These are phyloP conservation scores for Thecophora atra DNA, from an alignment of 2,888 invertebrate genomes.

Conservation along the genomic window DNA sequence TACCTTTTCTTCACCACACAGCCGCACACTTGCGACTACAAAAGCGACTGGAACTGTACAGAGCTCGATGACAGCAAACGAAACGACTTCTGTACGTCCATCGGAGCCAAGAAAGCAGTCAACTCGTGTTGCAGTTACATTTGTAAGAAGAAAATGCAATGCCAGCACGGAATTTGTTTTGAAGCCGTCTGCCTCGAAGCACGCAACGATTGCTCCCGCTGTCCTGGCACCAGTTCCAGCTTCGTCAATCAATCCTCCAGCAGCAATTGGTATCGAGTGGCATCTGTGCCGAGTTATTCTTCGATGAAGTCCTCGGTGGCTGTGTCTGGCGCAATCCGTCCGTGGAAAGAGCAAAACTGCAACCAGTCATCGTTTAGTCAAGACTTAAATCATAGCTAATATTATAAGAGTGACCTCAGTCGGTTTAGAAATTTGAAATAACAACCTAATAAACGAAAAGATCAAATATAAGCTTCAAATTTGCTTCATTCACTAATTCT, in stretches of 20 bases:
- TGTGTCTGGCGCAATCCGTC: slow-evolving; percentile 49
- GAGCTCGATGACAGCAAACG: slow-evolving; percentile 41
- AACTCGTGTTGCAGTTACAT: slow-evolving; percentile 48
- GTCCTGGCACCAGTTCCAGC: slow-evolving; percentile 42
- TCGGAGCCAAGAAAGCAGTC: slow-evolving; percentile 37
- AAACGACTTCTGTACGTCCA: slow-evolving; percentile 38
- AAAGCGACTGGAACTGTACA: slow-evolving; percentile 44
- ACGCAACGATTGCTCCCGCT: slow-evolving; percentile 53
- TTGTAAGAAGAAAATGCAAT: slow-evolving; percentile 39
- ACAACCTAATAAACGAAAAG: too few relatives aligned
- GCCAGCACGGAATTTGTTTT: slow-evolving; percentile 43
- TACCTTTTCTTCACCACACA: slow-evolving; percentile 44
- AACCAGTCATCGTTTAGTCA: too few relatives aligned
- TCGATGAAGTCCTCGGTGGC: slow-evolving; percentile 46
- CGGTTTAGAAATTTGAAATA: too few relatives aligned
- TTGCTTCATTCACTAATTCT: too few relatives aligned
- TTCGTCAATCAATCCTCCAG: slow-evolving; percentile 52
- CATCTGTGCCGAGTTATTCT: slow-evolving; percentile 45
- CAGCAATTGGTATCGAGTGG: slow-evolving; percentile 44
- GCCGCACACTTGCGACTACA: slow-evolving; percentile 44
- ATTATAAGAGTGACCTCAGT: too few relatives aligned
- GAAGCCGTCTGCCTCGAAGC: slow-evolving; percentile 47
- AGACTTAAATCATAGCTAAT: too few relatives aligned
- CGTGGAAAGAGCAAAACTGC: background rate
- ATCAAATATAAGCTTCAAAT: too few relatives aligned